Conservation (phyloP, 2,113 vertebrate genomes). For the Pao palembangensis region DNA sequence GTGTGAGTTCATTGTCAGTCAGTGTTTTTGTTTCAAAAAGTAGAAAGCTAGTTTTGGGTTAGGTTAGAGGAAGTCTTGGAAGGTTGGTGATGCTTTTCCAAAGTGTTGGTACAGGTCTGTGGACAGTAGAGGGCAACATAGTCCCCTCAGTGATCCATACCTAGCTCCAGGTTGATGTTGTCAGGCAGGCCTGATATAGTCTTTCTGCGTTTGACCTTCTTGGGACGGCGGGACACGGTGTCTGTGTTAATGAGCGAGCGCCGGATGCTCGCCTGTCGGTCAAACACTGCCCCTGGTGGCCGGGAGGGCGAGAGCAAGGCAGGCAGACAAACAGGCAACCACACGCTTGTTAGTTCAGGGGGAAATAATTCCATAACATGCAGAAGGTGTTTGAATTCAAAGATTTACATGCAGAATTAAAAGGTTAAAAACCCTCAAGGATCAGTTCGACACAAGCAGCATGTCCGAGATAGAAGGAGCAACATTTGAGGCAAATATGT, state of each 20-base stretch:
- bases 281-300: slow-evolving; percentile 97
- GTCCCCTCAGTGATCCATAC: slow-evolving; percentile 88
- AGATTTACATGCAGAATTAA: slow-evolving; percentile 47
- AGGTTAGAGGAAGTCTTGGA: neutral
- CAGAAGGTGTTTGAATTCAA: slow-evolving; percentile 16
- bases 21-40: slow-evolving; percentile 4
- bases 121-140: slow-evolving; percentile 63
- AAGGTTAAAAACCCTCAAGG: neutral
- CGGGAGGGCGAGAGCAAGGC: slow-evolving; percentile 87
- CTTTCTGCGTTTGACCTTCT: slow-evolving; percentile 99
- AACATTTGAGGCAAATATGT: neutral
- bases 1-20: neutral
- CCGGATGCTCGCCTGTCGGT: slow-evolving; percentile 97
- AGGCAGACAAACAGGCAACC: slow-evolving; percentile 84
- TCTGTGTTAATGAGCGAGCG: slow-evolving; percentile 98
- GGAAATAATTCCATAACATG: slow-evolving; percentile 54
- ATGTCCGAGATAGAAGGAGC: neutral
- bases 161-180: slow-evolving; percentile 96
- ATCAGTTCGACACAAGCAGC: slow-evolving; percentile 3
- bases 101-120: slow-evolving; percentile 50
- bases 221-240: slow-evolving; percentile 95
- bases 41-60: neutral
- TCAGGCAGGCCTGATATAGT: slow-evolving; percentile 99
- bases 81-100: slow-evolving; percentile 32
- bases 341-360: slow-evolving; percentile 58